Evolutionary conservation across 2,888 invertebrate genomes (phyloP), one percentile per base, ranked within the genome.

Genomic region (Tromatobia lineatoria): DNA sequence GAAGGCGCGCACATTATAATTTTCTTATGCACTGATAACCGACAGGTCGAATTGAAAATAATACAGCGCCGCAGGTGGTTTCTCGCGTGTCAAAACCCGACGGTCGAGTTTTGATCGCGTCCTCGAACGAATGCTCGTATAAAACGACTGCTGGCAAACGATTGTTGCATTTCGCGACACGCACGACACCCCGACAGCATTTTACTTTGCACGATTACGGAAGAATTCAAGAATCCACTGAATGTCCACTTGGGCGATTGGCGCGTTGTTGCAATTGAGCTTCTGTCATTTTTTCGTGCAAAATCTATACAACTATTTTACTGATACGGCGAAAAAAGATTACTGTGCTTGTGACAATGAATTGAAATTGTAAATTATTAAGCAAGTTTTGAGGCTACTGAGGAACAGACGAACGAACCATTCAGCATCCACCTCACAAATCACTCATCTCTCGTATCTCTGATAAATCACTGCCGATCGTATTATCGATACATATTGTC

Each of bases 401-500:
- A 83, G 70, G 52, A 61, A 61, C 34, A n/a, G 13, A 34, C 47
- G 42, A 78, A 64, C 57, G 20, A 81, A 81, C 64, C 59, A 74
- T 34, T 75, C 70, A 64, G 69, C 69, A 70, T 77, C 64, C 66
- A 61, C 69, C 59, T 79, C 75, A 75, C 70, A 67, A 74, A 78
- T 75, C 76, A 85, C 81, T 71, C 79, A 82, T 76, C 82, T 71
- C 74, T 61, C 20, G 11, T 61, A 15, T 25, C 38, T 64, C 70
- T 74, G 83, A 79, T 83, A 84, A 78, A 85, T 85, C 81, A 85
- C 84, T 71, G 61, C 23, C 74, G 74, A 77, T 78, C 74, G 69
- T 64, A 73, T 85, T 80, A 82, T 81, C 81, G 83, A 85, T 85
- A 81, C 80, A 74, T 80, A 84, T 86, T 69, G 82, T 70, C 80